A percentile compares a stretch with the other conserved stretches of the same genome.
phyloP scores from a whole-genome alignment of 1,140 invertebrate genomes.

The Diabrotica virgifera region DNA sequence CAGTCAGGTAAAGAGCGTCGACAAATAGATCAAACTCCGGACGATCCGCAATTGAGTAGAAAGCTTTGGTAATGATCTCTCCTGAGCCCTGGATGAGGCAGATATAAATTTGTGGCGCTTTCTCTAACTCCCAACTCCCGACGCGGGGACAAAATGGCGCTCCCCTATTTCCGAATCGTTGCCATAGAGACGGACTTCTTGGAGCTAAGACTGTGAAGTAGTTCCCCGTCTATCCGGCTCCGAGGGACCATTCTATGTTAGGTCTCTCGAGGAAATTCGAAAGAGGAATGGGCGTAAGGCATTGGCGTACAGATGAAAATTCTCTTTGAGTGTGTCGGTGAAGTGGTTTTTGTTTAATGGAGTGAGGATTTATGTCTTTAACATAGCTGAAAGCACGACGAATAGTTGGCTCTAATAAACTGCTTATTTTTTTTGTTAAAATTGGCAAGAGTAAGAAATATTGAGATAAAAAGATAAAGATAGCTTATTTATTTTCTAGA shows the following conservation, averaged over 20 bases:
- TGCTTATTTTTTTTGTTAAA: too few relatives aligned
- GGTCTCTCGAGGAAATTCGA: constrained; percentile 26
- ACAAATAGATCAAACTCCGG: constrained; percentile 50
- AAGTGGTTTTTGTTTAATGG: not conserved
- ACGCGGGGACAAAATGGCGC: constrained; percentile 42
- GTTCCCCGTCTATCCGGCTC: not conserved
- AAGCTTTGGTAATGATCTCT: constrained; percentile 52
- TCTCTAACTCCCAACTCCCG: constrained; percentile 41
- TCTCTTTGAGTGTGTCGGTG: not conserved
- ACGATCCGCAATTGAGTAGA: constrained; percentile 51
- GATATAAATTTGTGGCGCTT: constrained; percentile 51
- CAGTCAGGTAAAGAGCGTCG: constrained; percentile 41
- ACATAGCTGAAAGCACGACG: too few relatives aligned
- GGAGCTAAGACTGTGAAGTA: constrained; percentile 17
- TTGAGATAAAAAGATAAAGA: too few relatives aligned
- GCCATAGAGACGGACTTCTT: constrained; percentile 41
- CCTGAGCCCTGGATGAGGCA: constrained; percentile 50
- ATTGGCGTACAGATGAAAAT: constrained; percentile 3
- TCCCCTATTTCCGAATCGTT: constrained; percentile 30
- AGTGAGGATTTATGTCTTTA: not conserved
- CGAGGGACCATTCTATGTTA: constrained; percentile 15
- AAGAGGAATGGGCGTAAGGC: constrained; percentile 20
- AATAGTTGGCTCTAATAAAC: too few relatives aligned
- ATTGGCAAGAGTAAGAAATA: too few relatives aligned
- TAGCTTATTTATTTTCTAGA: too few relatives aligned